Evolutionary conservation across 2,113 vertebrate species (phyloP).

Genomic region (Podilymbus podiceps): DNA sequence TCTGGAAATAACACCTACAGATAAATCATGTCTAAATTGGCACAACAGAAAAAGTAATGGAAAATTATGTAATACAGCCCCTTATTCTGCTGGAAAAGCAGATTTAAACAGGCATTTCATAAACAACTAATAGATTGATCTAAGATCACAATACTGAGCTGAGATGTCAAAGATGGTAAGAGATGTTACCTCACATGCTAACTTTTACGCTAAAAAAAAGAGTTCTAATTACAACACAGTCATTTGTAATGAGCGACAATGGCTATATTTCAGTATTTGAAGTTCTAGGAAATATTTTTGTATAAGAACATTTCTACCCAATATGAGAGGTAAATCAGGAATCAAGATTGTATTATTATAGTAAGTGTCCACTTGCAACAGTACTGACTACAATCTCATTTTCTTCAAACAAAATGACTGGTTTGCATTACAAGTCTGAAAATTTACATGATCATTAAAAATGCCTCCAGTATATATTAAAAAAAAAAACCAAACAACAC

Average conservation of each 20-base stretch:
- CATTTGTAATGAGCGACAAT: not conserved
- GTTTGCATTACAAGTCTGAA: not conserved
- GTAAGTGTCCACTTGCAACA: not conserved
- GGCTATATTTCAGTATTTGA: not conserved
- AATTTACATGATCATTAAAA: not conserved
- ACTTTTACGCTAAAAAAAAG: not conserved
- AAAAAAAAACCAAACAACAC: not conserved
- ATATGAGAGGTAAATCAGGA: not conserved
- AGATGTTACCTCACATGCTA: not conserved
- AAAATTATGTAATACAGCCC: not conserved
- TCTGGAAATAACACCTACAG: conserved; percentile 6
- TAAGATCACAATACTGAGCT: not conserved
- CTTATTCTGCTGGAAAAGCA: not conserved
- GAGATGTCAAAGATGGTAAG: not conserved
- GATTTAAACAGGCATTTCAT: not conserved
- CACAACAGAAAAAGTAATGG: not conserved
- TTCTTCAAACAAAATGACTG: not conserved
- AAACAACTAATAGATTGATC: not conserved
- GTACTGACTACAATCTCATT: not conserved
- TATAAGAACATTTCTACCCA: not conserved
- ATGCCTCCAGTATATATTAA: not conserved
- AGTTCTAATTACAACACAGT: not conserved
- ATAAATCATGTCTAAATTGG: not conserved
- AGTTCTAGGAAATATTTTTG: not conserved
- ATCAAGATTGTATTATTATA: not conserved